Percentiles rank a stretch among this genome's conserved stretches.
Conservation (phyloP, 2,797 vertebrate genomes). For the Pitangus sulphuratus region DNA sequence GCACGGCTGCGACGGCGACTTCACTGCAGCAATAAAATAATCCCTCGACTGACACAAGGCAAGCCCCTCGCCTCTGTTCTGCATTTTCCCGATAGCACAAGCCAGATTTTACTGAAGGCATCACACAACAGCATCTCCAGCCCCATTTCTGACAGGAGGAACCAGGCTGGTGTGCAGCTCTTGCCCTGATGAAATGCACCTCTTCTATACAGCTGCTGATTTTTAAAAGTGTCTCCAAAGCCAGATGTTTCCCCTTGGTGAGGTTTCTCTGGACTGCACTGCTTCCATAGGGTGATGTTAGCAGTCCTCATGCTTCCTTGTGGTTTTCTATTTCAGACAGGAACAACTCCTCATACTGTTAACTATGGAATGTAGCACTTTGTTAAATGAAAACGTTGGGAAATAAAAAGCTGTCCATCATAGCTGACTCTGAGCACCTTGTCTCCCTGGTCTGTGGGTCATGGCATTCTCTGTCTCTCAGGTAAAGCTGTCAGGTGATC, state of each 20-base stretch:
- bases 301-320: not conserved
- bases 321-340: constrained; percentile 23
- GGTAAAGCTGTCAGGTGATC: not conserved
- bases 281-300: not conserved
- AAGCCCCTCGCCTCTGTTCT: not conserved
- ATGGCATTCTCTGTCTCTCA: not conserved
- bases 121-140: not conserved
- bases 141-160: not conserved
- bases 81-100: not conserved
- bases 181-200: not conserved
- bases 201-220: not conserved
- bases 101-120: not conserved
- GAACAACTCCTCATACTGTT: constrained; percentile 28
- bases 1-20: fast-evolving
- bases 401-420: constrained; percentile 58
- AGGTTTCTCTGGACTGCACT: not conserved
- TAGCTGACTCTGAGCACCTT: not conserved
- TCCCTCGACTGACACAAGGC: not conserved
- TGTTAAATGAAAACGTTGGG: constrained; percentile 40
- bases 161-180: not conserved
- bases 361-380: constrained; percentile 56
- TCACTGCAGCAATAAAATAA: not conserved
- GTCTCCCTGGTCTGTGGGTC: not conserved
- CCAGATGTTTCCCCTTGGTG: not conserved
- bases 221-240: constrained; percentile 19